phyloP scores from a whole-genome alignment of 2,113 vertebrate genomes.

The Gadus macrocephalus region DNA sequence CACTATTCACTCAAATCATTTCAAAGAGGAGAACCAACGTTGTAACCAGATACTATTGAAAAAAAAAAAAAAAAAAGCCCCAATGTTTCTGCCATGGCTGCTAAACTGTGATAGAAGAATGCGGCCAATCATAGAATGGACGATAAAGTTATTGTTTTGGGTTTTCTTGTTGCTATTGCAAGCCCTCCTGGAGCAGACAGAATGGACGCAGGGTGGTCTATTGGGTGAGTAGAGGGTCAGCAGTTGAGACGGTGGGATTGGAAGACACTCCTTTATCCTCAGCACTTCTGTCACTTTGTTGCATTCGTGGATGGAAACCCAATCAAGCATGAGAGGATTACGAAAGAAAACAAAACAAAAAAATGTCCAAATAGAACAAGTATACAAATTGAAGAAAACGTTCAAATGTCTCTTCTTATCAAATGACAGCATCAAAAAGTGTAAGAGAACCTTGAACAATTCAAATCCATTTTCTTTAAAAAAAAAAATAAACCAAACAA shows the following conservation, averaged over 20 bases:
- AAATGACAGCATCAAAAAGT: constrained; percentile 49
- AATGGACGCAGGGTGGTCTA: constrained; percentile 56
- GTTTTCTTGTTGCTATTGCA: constrained; percentile 35
- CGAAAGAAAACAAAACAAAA: constrained; percentile 35
- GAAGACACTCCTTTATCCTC: constrained; percentile 72
- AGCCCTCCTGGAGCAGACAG: constrained; percentile 47
- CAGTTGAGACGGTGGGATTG: constrained; percentile 80
- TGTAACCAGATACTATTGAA: constrained; percentile 29
- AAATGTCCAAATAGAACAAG: constrained; percentile 66
- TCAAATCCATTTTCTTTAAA: constrained; percentile 49
- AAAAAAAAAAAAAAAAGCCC: not conserved
- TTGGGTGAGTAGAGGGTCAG: constrained; percentile 67
- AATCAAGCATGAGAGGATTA: constrained; percentile 62
- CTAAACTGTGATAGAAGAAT: constrained; percentile 28
- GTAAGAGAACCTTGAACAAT: constrained; percentile 34
- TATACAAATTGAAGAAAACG: constrained; percentile 57
- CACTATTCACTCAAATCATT: constrained; percentile 40
- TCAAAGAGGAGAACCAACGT: constrained; percentile 34
- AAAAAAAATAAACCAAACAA: constrained; percentile 14
- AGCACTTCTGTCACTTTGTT: constrained; percentile 61
- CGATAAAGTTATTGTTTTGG: constrained; percentile 37
- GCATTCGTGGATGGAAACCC: constrained; percentile 56
- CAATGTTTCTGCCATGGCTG: constrained; percentile 31
- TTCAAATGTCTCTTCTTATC: constrained; percentile 52
- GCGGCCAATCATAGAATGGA: constrained; percentile 37